Base-by-base conservation (phyloP, 1,140 invertebrate genomes). In the Argopecten irradians region DNA sequence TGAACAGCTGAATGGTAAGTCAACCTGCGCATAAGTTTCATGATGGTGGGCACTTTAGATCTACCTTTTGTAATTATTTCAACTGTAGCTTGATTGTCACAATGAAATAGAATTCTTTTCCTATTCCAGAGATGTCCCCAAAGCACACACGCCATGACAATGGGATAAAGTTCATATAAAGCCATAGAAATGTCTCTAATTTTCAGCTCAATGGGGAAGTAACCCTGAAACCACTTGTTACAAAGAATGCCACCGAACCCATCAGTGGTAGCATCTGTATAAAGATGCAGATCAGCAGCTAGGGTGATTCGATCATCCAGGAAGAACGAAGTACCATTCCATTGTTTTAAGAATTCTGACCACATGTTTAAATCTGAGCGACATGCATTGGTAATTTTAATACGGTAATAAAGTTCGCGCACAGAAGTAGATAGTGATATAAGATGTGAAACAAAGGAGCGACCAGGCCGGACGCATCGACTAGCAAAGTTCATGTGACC, bases 121-220 rank as follows among this genome's bases (percentile, higher is more conserved):
- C 83, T 28, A 5, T 0, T 13, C 90, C 89, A 90, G 0, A 5
- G 0, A 19, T 85, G 39, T 19, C 90, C 90, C 90, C 86, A 91
- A 16, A 90, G 16, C 22, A 90, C 55, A 88, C 83, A 82, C 1
- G 90, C 46, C 71, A 88, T 86, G 0, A 89, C 86, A 19, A 91
- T 84, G 7, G 88, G 82, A 71, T 89, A 89, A 2, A 91, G 36
- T 86, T 88, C 90, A 13, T 2, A 39, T 28, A 87, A 88, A n/a
- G 90, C 90, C 43, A 90, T 91, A n/a, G 84, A 89, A 16, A 41
- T 86, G n/a, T 86, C n/a, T 16, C 71, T 83, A 1, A 35, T 39
- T 9, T 33, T 11, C n/a, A n/a, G n/a, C n/a, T n/a, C n/a, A 19
- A 82, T 9, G 8, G 83, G 2, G 33, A 86, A 89, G 34, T 82